Conservation (phyloP, 53 echinoderm and acorn worm genomes). For the Pentamera pediparva region DNA sequence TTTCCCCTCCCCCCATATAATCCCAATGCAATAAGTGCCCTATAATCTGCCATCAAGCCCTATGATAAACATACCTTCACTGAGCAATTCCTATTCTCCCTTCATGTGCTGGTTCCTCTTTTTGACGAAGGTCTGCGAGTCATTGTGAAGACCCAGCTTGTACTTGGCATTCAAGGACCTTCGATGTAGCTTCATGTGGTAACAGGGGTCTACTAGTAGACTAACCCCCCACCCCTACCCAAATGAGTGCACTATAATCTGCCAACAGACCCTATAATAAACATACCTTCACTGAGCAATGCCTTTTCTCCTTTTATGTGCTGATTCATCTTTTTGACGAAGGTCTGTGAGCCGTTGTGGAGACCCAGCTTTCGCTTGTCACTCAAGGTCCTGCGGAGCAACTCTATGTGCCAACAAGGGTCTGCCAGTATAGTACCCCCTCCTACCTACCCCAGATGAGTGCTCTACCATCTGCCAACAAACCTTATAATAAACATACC, state of each 20-base stretch:
- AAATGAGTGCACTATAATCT: no score
- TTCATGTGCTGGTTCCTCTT: neutral
- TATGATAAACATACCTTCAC: no score
- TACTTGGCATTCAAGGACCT: neutral
- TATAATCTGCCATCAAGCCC: no score
- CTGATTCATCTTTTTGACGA: constrained; percentile 35
- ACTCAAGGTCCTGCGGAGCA: neutral
- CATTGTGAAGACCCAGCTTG: neutral
- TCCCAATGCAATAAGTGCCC: no score
- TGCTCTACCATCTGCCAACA: no score
- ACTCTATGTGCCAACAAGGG: constrained; percentile 30
- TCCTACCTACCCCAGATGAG: no score
- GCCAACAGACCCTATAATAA: no score
- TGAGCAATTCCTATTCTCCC: no score
- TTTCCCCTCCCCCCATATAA: no score
- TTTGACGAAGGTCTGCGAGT: neutral
- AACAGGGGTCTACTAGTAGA: no score
- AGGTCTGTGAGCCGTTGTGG: constrained; percentile 28
- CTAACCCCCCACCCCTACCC: no score
- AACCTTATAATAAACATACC: constrained; percentile 10
- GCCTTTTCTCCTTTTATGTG: constrained; percentile 19
- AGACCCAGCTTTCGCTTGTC: constrained; percentile 24
- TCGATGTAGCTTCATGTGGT: neutral
- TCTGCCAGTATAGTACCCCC: no score
- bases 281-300: neutral